Base-by-base conservation (phyloP, 2,888 invertebrate species). In the Caenorhabditis macrosperma region DNA sequence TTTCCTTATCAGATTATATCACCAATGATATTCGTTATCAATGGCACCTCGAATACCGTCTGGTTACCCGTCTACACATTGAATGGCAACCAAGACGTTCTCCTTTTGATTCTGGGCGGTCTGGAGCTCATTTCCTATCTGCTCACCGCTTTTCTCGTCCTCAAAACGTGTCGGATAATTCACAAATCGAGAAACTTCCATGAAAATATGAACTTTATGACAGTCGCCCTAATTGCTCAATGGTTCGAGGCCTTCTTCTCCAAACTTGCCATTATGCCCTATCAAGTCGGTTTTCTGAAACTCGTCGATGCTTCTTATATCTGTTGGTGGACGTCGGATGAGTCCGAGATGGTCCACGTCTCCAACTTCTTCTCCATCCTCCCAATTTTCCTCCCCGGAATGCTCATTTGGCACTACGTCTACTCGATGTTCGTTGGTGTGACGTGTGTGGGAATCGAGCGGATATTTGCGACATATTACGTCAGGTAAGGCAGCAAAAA, bases 391-490 rank as follows among this genome's bases (percentile, higher is more conserved):
- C 12, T 77, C 0, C 68, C 76, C 0, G 61, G 68, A 12, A 26
- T 67, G 10, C 22, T 77, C 0, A 77, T 77, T 24, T 77, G 76
- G 76, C 76, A 77, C 22, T 77, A 77, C 26, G 46, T 69, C 7
- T 77, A 77, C 20, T 77, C 76, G 26, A 63, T 77, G 76, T 57
- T 77, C 24, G 38, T 77, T 6, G 76, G 67, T 17, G 57, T 77
- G 17, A 46, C 54, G 26, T 50, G 57, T 48, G 41, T 77, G 15
- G 44, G 41, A 0, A 48, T 77, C 12, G 76, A 77, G 22, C 17
- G 76, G 15, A 44, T 61, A 5, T 63, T 46, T 22, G 76, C 76
- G 0, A 77, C 76, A 15, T 38, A 41, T 63, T 69, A 61, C 22
- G 68, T 69, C n/a, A 52, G 60, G 76, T 77, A n/a, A 54, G 38